Evolutionary conservation across 2,888 invertebrate genomes (phyloP), one percentile per base, ranked within the genome.

Genomic region (Gisinianus flammeolus): DNA sequence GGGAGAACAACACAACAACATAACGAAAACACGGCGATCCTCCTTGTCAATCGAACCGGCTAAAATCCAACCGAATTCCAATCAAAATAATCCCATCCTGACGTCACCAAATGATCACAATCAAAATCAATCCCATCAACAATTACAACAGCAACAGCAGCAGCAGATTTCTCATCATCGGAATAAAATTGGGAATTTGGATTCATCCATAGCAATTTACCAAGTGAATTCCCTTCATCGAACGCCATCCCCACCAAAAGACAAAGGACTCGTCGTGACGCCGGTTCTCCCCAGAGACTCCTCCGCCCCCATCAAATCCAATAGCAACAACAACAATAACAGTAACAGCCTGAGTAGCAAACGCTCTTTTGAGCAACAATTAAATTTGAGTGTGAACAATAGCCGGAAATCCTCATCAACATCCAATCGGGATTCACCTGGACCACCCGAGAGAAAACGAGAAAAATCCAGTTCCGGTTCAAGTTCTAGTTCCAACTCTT

Each of bases 11-110:
- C 35, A 35, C 35, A 8, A 35, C 35, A 35, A 35, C 35, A 56
- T 33, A 28, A 54, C 70, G 70, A 81, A 70, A 76, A 73, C 62
- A 30, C 54, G 28, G 69, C 81, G 76, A 76, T 81, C 56, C 44
- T 76, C 66, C 71, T 70, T 35, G 75, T 81, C 81, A 2, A 82
- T 81, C 58, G 82, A 82, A 54, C 78, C 81, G 24, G 81, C 79
- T 30, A 80, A 79, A 62, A 44, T 44, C 19, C 44, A 44, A 28
- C 74, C 74, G 16, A 64, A 64, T 22, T 22, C 28, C n/a, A 67
- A 33, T 28, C 8, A 22, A 8, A 35, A 5, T 26, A 44, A n/a
- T 19, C 44, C 19, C 26, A 35, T 64, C 10, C 30, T 75, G 0
- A 22, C 52, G n/a, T 26, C 66, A 12, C n/a, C 62, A 16, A 52